Percentiles rank a stretch among this genome's conserved stretches.
Conservation (phyloP, 2,797 vertebrate species). For the Phrynocephalus vlangalii region DNA sequence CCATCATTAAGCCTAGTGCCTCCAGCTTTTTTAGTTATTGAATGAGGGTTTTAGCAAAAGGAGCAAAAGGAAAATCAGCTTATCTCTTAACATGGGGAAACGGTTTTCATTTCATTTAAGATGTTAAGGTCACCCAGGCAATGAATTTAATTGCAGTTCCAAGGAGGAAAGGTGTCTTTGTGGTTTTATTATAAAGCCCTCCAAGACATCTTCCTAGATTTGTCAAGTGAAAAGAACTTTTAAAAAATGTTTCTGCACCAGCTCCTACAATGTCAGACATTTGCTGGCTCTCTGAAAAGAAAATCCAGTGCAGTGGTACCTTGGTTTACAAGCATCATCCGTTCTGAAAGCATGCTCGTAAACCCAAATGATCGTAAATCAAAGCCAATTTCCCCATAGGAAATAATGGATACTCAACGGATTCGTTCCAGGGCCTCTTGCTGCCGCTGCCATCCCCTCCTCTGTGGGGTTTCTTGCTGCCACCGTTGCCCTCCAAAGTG, state of each 20-base stretch:
- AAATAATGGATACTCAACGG: too few species aligned
- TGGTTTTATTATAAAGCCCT: slow-evolving; percentile 24
- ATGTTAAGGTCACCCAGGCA: slow-evolving; percentile 6
- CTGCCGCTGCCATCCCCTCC: too few species aligned
- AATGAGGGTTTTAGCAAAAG: slow-evolving; percentile 32
- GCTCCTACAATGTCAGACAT: background rate
- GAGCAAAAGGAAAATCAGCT: slow-evolving; percentile 29
- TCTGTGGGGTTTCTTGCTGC: too few species aligned
- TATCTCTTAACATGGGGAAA: slow-evolving; percentile 35
- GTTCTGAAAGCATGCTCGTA: too few species aligned
- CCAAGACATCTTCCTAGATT: background rate
- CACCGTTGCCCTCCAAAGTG: too few species aligned
- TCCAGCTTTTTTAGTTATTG: slow-evolving; percentile 31
- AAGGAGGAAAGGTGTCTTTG: background rate
- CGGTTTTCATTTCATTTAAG: slow-evolving; percentile 18
- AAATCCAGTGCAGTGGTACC: too few species aligned
- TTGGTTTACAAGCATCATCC: too few species aligned
- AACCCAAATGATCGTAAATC: too few species aligned
- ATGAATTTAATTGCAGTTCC: background rate
- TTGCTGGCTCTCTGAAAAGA: background rate
- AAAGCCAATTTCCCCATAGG: too few species aligned
- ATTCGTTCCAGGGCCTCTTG: too few species aligned
- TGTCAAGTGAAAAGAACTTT: background rate
- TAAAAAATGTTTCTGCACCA: background rate
- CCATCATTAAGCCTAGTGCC: slow-evolving; percentile 17